Evolutionary conservation across 1,140 invertebrate species (phyloP).

Genomic region (Neelides sp.): DNA sequence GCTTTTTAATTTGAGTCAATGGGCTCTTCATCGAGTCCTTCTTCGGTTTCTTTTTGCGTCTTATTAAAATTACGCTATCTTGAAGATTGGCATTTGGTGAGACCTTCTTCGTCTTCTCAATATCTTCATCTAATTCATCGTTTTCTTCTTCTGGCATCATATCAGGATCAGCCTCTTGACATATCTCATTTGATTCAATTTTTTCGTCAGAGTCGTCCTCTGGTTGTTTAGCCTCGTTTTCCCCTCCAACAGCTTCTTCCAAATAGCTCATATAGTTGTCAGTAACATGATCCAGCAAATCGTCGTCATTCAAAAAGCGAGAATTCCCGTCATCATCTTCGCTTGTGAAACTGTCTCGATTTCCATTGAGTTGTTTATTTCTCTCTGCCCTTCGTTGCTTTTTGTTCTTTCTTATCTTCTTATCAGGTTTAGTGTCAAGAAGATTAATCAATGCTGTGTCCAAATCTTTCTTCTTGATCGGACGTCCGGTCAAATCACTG

Average conservation of each 20-base stretch:
- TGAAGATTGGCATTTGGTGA: neutral
- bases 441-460: no score
- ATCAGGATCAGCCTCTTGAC: neutral
- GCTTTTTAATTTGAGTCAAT: neutral
- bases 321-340: conserved; percentile 25
- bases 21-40: neutral
- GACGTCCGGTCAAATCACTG: conserved; percentile 34
- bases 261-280: conserved; percentile 30
- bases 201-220: neutral
- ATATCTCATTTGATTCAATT: neutral
- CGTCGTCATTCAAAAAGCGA: conserved; percentile 17
- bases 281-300: conserved; percentile 19
- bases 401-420: conserved; percentile 28
- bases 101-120: conserved; percentile 8
- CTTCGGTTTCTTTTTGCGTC: neutral
- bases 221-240: neutral
- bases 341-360: conserved; percentile 15
- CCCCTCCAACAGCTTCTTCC: conserved; percentile 12
- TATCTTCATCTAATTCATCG: conserved; percentile 3
- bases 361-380: neutral
- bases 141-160: neutral
- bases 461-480: conserved; percentile 32
- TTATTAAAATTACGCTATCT: neutral
- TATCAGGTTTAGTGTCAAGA: conserved; percentile 32
- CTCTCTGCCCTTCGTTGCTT: conserved; percentile 10